Evolutionary conservation across 2,797 vertebrate species (phyloP), one percentile per base, ranked within the genome.

Genomic region (Cyprinella venusta): DNA sequence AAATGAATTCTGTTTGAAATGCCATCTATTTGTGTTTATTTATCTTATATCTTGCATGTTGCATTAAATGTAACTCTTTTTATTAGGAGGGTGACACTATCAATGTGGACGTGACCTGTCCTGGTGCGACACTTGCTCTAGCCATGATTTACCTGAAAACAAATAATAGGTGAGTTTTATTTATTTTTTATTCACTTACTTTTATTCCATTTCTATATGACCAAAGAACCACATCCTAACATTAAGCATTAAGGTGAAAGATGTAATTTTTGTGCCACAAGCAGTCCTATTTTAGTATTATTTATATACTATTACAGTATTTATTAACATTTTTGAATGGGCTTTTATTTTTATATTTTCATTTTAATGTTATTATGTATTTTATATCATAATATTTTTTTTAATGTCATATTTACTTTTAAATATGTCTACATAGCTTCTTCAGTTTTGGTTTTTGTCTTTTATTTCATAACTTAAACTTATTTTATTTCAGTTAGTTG

Each of bases 111-210:
- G 98, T 99, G 82, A 99, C 98, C 0, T 99, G 97, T 91, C 98
- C 98, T 0, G 98, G 98, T 13, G 98, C 98, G 64, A 99, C 98
- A 0, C 93, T 99, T 6, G 98, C 98, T 0, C 94, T 99, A 59
- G 98, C 98, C 48, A 99, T 99, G 98, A 99, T 99, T 92, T 99
- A 99, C 92, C 91, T 99, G 36, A 99, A 99, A 93, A 99, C 98
- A 82, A 99, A 99, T 88, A 99, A 99, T 94, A 97, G 97, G 98
- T 97, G 93, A 89, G 91, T 69, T 33, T 45, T 24, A 12, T 4
- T 67, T 19, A 1, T 26, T 45, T 52, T 48, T 52, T n/a, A 24
- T 7, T 52, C 40, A 21, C 15, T 24, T 5, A 19, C 30, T 77
- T 52, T 18, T n/a, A n/a, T 68, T 54, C 30, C 0, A 38, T 15